Percentiles rank a stretch among this genome's conserved stretches.
These are phyloP conservation scores for Tamias sibiricus DNA, from an alignment of 2,113 vertebrate species.

Conservation along the genomic window DNA sequence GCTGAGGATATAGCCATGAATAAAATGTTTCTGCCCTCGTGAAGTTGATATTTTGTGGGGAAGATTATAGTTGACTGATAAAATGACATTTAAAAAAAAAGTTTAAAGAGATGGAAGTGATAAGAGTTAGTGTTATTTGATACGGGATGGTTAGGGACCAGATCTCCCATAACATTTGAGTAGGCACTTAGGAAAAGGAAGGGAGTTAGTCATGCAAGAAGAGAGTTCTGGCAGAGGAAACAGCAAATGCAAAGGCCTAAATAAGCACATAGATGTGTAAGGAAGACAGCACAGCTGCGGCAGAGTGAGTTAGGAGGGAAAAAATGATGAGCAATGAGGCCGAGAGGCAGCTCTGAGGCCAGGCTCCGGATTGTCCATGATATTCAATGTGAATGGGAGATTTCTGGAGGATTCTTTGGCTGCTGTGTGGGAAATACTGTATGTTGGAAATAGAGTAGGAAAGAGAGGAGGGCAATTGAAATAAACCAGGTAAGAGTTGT, in stretches of 20 bases:
- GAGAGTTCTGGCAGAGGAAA: background rate
- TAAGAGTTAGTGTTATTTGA: conserved; percentile 3
- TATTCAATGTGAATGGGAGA: background rate
- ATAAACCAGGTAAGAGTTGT: background rate
- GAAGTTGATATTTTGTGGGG: background rate
- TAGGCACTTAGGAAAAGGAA: background rate
- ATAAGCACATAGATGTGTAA: background rate
- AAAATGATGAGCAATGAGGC: background rate
- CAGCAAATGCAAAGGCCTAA: background rate
- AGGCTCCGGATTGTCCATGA: background rate
- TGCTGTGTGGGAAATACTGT: background rate
- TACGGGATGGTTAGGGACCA: background rate
- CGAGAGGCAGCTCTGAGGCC: background rate
- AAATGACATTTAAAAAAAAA: conserved; percentile 1
- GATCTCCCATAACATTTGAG: background rate
- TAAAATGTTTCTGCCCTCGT: background rate
- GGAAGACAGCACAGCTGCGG: background rate
- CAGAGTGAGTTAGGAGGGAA: background rate
- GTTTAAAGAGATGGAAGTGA: background rate
- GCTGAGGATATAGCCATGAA: background rate
- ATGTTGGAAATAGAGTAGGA: background rate
- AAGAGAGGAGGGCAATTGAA: background rate
- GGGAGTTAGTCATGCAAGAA: background rate
- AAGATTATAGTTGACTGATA: conserved; percentile 7
- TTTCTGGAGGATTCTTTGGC: background rate